Evolutionary conservation across 2,113 vertebrate genomes (phyloP).

Genomic region (Aldabrachelys gigantea): DNA sequence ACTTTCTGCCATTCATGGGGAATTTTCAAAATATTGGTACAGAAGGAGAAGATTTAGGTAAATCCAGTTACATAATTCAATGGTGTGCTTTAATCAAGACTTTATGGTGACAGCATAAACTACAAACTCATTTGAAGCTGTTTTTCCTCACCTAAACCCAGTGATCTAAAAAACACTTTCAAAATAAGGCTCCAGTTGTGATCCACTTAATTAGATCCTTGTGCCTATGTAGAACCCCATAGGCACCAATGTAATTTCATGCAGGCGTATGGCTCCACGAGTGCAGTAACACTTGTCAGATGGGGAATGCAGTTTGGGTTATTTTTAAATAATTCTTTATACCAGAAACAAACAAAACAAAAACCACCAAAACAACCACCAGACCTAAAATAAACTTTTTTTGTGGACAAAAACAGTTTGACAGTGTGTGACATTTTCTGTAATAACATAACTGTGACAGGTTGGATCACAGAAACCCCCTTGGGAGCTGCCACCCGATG

Average conservation of each 20-base stretch:
- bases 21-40: background rate
- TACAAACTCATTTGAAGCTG: background rate
- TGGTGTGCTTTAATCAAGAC: background rate
- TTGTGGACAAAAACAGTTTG: background rate
- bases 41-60: background rate
- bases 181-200: background rate
- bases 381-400: background rate
- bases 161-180: background rate
- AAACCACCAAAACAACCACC: background rate
- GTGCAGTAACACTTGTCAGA: background rate
- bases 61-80: background rate
- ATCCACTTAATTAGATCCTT: background rate
- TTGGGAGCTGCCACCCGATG: too few relatives aligned
- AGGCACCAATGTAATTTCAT: background rate
- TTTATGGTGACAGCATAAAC: background rate
- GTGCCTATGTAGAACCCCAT: background rate
- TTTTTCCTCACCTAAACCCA: background rate
- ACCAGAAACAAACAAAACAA: background rate
- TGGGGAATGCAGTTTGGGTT: background rate
- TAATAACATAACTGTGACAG: background rate
- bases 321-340: conserved; percentile 21
- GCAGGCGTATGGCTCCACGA: background rate
- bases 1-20: conserved; percentile 34
- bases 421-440: background rate
- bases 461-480: too few relatives aligned